Evolutionary conservation across 2,113 vertebrate species (phyloP).

Genomic region (Aptenodytes forsteri): DNA sequence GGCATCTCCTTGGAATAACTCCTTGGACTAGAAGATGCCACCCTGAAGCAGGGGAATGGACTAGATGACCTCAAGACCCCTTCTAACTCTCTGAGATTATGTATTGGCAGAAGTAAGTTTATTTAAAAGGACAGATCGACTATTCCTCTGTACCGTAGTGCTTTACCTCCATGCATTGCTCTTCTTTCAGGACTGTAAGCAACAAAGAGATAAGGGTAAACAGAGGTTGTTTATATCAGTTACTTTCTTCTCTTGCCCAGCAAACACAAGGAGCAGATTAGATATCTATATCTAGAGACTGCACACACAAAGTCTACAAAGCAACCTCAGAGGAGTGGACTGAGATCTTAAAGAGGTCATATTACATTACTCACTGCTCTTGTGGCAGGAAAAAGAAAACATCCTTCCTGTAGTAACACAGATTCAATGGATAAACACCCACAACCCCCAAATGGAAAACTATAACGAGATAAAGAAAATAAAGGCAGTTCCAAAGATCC

Average conservation of each 20-base stretch:
- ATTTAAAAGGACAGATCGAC: not conserved
- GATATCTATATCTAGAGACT: not conserved
- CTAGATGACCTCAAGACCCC: not conserved
- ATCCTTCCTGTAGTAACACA: not conserved
- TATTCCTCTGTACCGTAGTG: not conserved
- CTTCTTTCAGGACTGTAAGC: not conserved
- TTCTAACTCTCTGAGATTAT: not conserved
- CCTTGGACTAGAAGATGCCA: not conserved
- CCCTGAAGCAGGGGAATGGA: not conserved
- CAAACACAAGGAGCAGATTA: not conserved
- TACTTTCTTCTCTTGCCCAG: not conserved
- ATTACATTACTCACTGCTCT: not conserved
- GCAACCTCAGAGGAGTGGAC: not conserved
- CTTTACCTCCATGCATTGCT: not conserved
- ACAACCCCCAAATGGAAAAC: not conserved
- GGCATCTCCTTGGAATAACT: not conserved
- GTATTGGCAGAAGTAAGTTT: constrained; percentile 9
- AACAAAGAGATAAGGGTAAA: not conserved
- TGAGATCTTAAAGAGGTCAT: not conserved
- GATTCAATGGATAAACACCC: not conserved
- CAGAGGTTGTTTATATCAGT: not conserved
- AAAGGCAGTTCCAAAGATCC: not conserved
- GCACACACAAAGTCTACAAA: not conserved
- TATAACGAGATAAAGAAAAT: not conserved
- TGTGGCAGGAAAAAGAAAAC: not conserved